Evolutionary conservation across 2,113 vertebrate species (phyloP).

Genomic region (Centropus unirufus): DNA sequence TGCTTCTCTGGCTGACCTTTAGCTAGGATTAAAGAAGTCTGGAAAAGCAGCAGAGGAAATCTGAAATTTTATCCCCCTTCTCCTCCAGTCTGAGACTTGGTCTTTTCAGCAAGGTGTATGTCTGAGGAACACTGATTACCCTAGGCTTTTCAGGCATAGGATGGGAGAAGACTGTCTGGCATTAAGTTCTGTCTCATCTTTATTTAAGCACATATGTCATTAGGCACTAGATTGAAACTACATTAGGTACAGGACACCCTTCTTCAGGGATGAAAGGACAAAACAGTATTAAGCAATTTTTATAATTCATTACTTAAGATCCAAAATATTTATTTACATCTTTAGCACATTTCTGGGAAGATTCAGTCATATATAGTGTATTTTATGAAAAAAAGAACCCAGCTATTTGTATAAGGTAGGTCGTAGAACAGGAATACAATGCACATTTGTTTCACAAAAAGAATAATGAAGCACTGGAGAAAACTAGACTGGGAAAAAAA

Average conservation of each 20-base stretch:
- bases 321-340: background rate
- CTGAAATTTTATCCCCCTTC: background rate
- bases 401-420: background rate
- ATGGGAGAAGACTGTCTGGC: background rate
- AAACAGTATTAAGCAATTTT: background rate
- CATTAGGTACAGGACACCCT: fast-evolving
- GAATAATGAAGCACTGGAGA: background rate
- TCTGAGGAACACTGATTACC: background rate
- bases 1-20: background rate
- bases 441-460: background rate
- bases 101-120: background rate
- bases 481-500: no score
- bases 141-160: background rate
- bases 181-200: background rate
- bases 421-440: background rate
- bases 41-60: background rate
- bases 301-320: background rate
- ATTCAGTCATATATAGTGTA: background rate
- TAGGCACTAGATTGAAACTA: background rate
- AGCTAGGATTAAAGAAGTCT: background rate
- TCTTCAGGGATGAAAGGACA: background rate
- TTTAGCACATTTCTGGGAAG: background rate
- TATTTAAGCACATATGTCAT: background rate
- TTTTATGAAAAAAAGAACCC: background rate
- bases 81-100: background rate